Conservation (phyloP, 2,888 invertebrate species). For the Mimumesa dahlbomi region DNA sequence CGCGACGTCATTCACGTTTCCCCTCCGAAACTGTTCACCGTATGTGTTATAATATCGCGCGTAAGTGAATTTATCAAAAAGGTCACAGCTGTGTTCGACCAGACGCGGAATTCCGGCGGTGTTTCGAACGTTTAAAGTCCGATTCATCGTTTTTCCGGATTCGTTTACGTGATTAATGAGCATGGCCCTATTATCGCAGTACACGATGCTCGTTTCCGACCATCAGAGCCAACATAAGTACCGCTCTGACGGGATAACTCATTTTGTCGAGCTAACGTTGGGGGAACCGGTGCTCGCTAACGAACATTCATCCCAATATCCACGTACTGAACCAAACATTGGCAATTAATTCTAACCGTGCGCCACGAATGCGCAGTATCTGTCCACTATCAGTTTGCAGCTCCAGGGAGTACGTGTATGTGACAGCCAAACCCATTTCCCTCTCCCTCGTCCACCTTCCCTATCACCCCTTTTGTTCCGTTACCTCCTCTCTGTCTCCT, state of each 20-base stretch:
- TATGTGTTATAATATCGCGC: too few relatives aligned
- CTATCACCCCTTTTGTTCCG: conserved; percentile 6
- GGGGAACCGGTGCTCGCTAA: conserved; percentile 60
- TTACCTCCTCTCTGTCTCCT: conserved; percentile 19
- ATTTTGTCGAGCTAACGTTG: conserved; percentile 50
- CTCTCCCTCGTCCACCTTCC: conserved; percentile 32
- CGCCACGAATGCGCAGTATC: conserved; percentile 69
- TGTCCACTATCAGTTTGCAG: conserved; percentile 71
- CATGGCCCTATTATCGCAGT: conserved; percentile 48
- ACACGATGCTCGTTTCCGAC: conserved; percentile 58
- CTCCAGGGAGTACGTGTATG: conserved; percentile 72
- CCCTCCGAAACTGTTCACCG: conserved; percentile 20
- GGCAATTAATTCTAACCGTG: conserved; percentile 74
- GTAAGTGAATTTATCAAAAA: too few relatives aligned
- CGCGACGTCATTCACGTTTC: conserved; percentile 31
- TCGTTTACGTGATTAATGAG: conserved; percentile 49
- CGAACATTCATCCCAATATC: conserved; percentile 72
- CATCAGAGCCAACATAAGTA: conserved; percentile 62
- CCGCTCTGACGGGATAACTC: conserved; percentile 59
- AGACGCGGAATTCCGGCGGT: not conserved
- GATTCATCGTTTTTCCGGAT: conserved; percentile 39
- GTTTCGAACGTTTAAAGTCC: conserved; percentile 17
- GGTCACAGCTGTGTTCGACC: too few relatives aligned
- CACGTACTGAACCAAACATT: conserved; percentile 70
- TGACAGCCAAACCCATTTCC: conserved; percentile 71